Conservation (phyloP, 2,888 invertebrate genomes). For the Megalurothrips usitatus region DNA sequence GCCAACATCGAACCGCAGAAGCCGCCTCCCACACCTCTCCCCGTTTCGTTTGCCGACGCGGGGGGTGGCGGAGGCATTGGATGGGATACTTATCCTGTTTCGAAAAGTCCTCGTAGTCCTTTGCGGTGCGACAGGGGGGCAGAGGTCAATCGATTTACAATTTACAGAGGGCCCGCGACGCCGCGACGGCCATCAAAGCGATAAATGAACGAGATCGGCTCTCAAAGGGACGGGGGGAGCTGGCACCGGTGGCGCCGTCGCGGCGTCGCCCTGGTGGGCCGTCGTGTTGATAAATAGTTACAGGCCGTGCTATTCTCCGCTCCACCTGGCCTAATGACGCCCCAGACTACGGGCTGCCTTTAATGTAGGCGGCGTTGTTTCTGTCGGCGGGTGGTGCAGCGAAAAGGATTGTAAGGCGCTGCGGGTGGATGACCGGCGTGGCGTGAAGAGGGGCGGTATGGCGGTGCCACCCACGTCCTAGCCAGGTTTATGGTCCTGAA, state of each 20-base stretch:
- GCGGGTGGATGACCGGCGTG: neutral
- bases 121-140: too few species aligned
- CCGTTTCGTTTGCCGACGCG: too few species aligned
- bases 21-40: too few species aligned
- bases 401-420: too few species aligned
- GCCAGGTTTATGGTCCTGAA: too few species aligned
- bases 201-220: neutral
- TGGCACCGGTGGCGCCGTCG: neutral
- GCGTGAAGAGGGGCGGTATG: neutral
- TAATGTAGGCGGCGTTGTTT: neutral
- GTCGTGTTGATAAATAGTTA: conserved; percentile 27
- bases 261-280: too few species aligned
- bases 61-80: too few species aligned
- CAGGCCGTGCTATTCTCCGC: conserved; percentile 26
- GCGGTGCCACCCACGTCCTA: too few species aligned
- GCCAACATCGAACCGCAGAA: neutral
- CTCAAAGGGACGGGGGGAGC: neutral
- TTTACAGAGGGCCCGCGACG: too few species aligned
- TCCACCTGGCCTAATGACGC: neutral
- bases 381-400: neutral
- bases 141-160: too few species aligned
- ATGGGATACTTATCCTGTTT: too few species aligned
- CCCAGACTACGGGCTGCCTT: neutral
- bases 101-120: too few species aligned
- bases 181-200: neutral